Conservation (phyloP, 1,140 invertebrate genomes). For the Cataglyphis hispanica region DNA sequence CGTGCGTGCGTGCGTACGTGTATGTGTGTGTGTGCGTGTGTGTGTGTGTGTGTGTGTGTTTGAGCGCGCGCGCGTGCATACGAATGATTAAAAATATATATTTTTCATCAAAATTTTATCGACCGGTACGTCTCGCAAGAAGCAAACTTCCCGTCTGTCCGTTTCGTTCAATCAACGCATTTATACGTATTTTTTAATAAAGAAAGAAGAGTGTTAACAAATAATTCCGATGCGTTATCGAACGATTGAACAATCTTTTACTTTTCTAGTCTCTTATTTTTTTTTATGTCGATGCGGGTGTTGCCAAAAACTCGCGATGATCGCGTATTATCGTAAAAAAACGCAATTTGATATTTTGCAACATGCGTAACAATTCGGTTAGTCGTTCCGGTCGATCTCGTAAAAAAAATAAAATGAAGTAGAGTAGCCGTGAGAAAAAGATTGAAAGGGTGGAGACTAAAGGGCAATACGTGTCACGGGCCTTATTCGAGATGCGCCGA, state of each 20-base stretch:
- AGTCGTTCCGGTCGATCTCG: conserved; percentile 61
- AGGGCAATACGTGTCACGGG: conserved; percentile 76
- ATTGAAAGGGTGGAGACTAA: conserved; percentile 60
- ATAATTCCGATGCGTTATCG: neutral
- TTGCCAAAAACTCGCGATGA: neutral
- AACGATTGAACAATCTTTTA: neutral
- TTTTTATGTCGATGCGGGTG: neutral
- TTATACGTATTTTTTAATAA: neutral
- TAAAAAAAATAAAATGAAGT: conserved; percentile 53
- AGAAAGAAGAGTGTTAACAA: neutral
- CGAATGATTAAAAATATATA: conserved; percentile 59
- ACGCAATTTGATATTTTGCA: conserved; percentile 36
- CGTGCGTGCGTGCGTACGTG: too few species aligned
- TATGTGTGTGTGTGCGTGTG: conserved; percentile 5
- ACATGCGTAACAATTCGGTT: conserved; percentile 36
- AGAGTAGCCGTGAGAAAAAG: conserved; percentile 57
- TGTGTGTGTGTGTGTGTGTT: neutral
- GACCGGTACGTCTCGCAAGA: conserved; percentile 62
- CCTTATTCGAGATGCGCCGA: conserved; percentile 66
- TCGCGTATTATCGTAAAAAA: neutral
- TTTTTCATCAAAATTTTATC: conserved; percentile 45
- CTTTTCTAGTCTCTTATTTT: neutral
- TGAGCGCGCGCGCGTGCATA: neutral
- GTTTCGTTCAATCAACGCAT: neutral
- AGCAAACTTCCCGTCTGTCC: neutral